Percentiles rank a stretch among this genome's conserved stretches.
phyloP scores from a whole-genome alignment of 1,140 invertebrate genomes.

The Drosophila pachea region DNA sequence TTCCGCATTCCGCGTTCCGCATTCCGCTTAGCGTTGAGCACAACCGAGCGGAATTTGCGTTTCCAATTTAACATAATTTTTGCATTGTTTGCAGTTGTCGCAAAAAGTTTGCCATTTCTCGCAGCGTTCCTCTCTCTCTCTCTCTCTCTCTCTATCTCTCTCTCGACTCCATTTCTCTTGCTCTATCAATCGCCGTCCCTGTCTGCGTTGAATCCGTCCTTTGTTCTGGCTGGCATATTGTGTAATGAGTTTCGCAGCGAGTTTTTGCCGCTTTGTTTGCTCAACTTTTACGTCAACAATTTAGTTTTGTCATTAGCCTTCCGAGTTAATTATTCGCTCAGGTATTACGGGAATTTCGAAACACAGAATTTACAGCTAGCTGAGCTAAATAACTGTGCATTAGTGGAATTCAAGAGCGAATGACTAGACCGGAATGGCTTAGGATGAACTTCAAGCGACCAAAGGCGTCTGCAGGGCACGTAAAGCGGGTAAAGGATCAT shows the following conservation, averaged over 20 bases:
- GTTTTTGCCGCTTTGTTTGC: slow-evolving; percentile 30
- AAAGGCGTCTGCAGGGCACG: no score
- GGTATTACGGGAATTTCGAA: slow-evolving; percentile 3
- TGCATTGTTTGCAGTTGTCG: slow-evolving; percentile 44
- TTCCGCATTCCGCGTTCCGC: neutral
- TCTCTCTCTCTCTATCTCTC: neutral
- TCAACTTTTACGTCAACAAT: slow-evolving; percentile 45
- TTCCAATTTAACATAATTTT: slow-evolving; percentile 43
- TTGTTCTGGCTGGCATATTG: slow-evolving; percentile 15
- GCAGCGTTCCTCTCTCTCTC: slow-evolving; percentile 1
- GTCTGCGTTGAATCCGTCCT: no score
- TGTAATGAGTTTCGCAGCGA: slow-evolving; percentile 38
- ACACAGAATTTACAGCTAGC: no score
- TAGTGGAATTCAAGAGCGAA: no score
- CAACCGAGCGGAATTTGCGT: neutral
- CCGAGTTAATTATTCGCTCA: slow-evolving; percentile 49
- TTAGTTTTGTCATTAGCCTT: slow-evolving; percentile 41
- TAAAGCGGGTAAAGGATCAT: no score
- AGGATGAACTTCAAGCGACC: no score
- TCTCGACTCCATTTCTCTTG: neutral
- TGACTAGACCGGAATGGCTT: no score
- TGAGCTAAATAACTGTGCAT: no score
- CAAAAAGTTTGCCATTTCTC: slow-evolving; percentile 15
- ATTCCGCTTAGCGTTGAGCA: neutral
- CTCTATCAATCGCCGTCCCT: neutral